phyloP scores from a whole-genome alignment of 2,888 invertebrate species.

The Orchestes rusci region DNA sequence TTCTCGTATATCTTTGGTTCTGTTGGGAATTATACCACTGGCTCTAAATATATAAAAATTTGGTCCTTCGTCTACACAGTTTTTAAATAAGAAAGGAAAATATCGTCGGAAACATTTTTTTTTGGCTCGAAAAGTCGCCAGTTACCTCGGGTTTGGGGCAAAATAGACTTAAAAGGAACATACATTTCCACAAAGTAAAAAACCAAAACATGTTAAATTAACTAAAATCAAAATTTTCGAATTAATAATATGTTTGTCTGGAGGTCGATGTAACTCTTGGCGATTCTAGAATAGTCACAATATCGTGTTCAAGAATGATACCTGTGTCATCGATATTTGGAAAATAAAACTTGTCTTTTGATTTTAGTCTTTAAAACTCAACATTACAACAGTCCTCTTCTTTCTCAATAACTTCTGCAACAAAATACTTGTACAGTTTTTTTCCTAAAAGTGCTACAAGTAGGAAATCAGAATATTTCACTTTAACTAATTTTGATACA shows the following conservation, averaged over 20 bases:
- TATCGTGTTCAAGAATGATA: conserved; percentile 5
- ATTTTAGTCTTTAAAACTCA: conserved; percentile 4
- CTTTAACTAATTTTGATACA: not conserved
- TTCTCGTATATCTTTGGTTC: too few species aligned
- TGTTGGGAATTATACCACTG: too few species aligned
- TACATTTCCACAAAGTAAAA: not conserved
- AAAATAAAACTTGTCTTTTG: conserved; percentile 2
- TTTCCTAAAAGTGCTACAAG: not conserved
- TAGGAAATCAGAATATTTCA: not conserved
- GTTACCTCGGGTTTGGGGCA: too few species aligned
- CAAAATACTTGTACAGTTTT: conserved; percentile 2
- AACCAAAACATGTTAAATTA: not conserved
- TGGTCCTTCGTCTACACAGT: too few species aligned
- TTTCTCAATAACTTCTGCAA: not conserved
- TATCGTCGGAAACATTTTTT: conserved; percentile 2
- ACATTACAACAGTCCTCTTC: conserved; percentile 2
- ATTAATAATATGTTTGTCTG: conserved; percentile 5
- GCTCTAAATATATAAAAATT: too few species aligned
- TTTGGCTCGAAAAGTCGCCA: too few species aligned
- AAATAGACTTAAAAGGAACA: too few species aligned
- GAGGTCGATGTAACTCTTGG: conserved; percentile 3
- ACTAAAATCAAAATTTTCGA: conserved; percentile 7
- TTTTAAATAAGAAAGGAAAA: too few species aligned
- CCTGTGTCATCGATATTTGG: conserved; percentile 5
- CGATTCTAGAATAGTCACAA: conserved; percentile 2